Evolutionary conservation across 2,888 invertebrate genomes (phyloP).

Genomic region (Microctonus aethiopoides): DNA sequence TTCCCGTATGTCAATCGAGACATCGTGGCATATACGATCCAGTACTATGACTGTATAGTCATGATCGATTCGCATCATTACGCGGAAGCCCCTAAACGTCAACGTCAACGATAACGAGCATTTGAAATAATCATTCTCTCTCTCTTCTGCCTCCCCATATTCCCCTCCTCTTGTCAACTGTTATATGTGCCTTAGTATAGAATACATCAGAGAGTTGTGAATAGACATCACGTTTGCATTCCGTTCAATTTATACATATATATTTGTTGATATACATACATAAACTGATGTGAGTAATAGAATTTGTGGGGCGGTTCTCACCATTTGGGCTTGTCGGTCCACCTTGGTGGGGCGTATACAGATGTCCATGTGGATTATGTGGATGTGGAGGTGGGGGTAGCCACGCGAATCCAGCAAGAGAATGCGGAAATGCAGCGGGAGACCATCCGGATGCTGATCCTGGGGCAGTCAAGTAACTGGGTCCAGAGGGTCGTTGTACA

Average conservation of each 20-base stretch:
- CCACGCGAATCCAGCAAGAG: slow-evolving; percentile 75
- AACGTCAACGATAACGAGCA: slow-evolving; percentile 26
- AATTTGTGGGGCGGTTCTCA: slow-evolving; percentile 45
- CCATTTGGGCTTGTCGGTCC: slow-evolving; percentile 65
- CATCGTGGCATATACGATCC: neutral
- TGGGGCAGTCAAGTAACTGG: slow-evolving; percentile 71
- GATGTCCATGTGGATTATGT: slow-evolving; percentile 69
- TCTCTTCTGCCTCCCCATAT: neutral
- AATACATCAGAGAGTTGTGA: neutral
- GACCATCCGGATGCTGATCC: slow-evolving; percentile 62
- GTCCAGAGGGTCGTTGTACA: slow-evolving; percentile 72
- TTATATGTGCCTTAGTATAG: neutral
- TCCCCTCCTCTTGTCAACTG: neutral
- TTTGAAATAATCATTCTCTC: slow-evolving; percentile 12
- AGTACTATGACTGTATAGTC: neutral
- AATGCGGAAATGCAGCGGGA: slow-evolving; percentile 65
- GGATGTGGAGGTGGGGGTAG: slow-evolving; percentile 73
- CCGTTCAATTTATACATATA: too few relatives aligned
- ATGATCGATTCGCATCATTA: slow-evolving; percentile 24
- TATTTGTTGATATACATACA: too few relatives aligned
- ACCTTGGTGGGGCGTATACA: slow-evolving; percentile 60
- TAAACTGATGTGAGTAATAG: neutral
- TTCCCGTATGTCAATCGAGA: slow-evolving; percentile 20
- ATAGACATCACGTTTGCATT: neutral
- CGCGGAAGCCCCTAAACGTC: slow-evolving; percentile 19